A percentile compares a stretch with the other conserved stretches of the same genome.
Evolutionary conservation across 2,888 invertebrate species (phyloP).

Genomic region (Cremastinae sp.): DNA sequence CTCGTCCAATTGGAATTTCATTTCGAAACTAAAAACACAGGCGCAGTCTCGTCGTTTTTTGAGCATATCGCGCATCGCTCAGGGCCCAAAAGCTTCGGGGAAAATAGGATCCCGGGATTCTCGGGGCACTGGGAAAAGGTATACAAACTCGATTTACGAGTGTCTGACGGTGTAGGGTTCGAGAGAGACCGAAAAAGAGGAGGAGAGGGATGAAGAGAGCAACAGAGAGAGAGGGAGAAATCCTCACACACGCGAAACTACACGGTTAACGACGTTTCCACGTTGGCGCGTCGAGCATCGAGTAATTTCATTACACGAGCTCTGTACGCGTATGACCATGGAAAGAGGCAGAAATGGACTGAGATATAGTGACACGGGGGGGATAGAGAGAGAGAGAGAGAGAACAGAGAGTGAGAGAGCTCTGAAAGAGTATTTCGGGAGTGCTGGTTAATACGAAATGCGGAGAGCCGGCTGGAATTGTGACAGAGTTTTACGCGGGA

Average conservation of each 20-base stretch:
- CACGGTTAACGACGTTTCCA: constrained; percentile 78
- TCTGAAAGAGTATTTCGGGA: constrained; percentile 52
- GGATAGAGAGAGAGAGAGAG: constrained; percentile 53
- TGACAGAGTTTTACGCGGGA: constrained; percentile 62
- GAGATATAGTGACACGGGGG: constrained; percentile 15
- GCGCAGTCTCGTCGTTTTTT: constrained; percentile 24
- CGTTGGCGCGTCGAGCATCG: constrained; percentile 76
- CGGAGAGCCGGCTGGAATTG: constrained; percentile 48
- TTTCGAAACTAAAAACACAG: background rate
- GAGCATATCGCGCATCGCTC: constrained; percentile 13
- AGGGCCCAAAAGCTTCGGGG: constrained; percentile 16
- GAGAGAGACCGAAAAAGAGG: too few species aligned
- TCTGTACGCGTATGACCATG: too few species aligned
- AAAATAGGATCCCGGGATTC: background rate
- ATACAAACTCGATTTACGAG: constrained; percentile 76
- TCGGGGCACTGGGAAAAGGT: constrained; percentile 62
- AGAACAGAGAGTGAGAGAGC: constrained; percentile 61
- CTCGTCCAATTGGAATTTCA: too few species aligned
- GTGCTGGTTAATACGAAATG: constrained; percentile 59
- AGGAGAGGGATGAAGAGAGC: too few species aligned
- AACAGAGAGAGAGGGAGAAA: background rate
- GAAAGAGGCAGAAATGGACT: constrained; percentile 37
- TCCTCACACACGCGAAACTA: constrained; percentile 71
- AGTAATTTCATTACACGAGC: constrained; percentile 74
- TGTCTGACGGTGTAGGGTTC: constrained; percentile 38